Base-by-base conservation (phyloP, 2,888 invertebrate species). In the Polydrusus cervinus region DNA sequence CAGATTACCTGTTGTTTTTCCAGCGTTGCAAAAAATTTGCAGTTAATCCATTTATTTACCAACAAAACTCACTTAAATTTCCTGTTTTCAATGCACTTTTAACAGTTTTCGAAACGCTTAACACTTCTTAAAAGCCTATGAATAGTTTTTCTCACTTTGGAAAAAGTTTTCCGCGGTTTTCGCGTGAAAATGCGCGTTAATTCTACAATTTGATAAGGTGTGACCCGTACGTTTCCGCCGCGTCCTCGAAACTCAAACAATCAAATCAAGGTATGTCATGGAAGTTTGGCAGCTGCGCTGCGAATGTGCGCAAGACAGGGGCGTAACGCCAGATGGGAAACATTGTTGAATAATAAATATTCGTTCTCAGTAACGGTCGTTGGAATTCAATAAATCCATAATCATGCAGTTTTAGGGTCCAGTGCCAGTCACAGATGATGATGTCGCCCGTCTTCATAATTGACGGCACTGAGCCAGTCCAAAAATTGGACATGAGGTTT, bases 1-100 rank as follows among this genome's bases (percentile, higher is more conserved):
- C 67, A 49, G 75, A 77, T 80, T 83, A 84, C 84, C 84, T 84
- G 82, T 81, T 81, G 82, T 81, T 77, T 81, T 80, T 80, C 80
- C 80, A 79, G 80, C 75, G 81, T 79, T 80, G 80, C 66, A 78
- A 81, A 81, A 81, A 83, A 80, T 80, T 81, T 71, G 74, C 74
- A 55, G 62, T 65, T 75, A 77, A 77, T 77, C 77, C 77, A 77
- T 74, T 77, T 75, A 75, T 77, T 77, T 75, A 74, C 76, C 25
- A 65, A 72, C 70, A 73, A 73, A 76, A 72, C 53, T 16, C 64
- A 75, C 66, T 68, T 57, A 66, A 68, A 72, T 53, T 18, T 14
- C n/a, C 38, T 14, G 57, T 69, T 57, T 43, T 30, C 25, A 1
- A 30, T 8, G 25, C 64, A 65, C 60, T 71, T 40, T 6, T 34